Conservation (phyloP, 2,113 vertebrate species). For the Ophiodon elongatus region DNA sequence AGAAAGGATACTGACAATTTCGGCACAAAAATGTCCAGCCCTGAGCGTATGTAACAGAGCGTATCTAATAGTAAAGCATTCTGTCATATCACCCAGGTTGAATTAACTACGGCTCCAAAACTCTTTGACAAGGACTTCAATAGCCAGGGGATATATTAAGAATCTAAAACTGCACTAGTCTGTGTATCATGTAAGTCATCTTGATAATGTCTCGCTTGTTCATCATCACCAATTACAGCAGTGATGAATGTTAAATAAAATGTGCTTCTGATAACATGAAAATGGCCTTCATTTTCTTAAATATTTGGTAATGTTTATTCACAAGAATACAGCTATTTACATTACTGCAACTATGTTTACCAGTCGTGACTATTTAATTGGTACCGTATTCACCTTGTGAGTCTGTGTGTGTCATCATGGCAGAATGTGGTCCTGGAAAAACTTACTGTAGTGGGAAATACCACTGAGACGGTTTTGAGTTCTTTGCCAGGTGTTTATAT, state of each 20-base stretch:
- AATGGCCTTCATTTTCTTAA: neutral
- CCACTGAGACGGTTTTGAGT: too few relatives aligned
- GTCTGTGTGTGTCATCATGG: too few relatives aligned
- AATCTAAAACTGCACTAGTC: neutral
- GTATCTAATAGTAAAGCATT: constrained; percentile 16
- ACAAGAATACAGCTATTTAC: neutral
- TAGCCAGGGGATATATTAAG: neutral
- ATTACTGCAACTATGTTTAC: neutral
- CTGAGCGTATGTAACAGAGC: neutral
- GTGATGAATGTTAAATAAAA: constrained; percentile 19
- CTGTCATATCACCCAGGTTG: constrained; percentile 9
- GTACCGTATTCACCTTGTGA: too few relatives aligned
- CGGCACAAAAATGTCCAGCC: neutral
- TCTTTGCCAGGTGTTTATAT: too few relatives aligned
- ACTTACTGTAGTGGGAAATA: too few relatives aligned
- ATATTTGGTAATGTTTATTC: constrained; percentile 26
- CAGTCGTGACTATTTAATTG: too few relatives aligned
- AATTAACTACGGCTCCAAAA: constrained; percentile 28
- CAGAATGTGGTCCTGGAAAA: too few relatives aligned
- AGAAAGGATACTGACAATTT: constrained; percentile 19
- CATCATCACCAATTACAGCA: constrained; percentile 1
- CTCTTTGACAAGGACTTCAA: neutral
- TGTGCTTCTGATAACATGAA: constrained; percentile 4
- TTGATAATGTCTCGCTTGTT: neutral
- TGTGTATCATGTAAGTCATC: constrained; percentile 14